Conservation (phyloP, 2,888 invertebrate species). For the Erynnis tages region DNA sequence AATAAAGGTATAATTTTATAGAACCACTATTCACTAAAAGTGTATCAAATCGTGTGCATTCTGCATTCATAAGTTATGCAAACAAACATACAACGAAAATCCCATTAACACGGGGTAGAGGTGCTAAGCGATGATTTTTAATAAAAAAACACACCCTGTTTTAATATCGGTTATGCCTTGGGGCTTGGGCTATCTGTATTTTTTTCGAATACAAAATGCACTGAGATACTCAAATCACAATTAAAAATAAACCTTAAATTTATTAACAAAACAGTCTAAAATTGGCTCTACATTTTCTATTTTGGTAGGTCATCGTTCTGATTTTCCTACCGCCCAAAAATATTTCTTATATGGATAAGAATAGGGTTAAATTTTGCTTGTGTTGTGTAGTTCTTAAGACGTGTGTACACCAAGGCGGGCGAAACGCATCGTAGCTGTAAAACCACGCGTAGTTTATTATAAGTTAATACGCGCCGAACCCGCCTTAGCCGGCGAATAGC, state of each 20-base stretch:
- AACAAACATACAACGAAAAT: constrained; percentile 38
- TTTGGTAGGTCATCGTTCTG: constrained; percentile 8
- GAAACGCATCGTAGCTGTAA: constrained; percentile 56
- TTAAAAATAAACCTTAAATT: constrained; percentile 27
- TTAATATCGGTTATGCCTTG: constrained; percentile 63
- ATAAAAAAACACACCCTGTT: constrained; percentile 62
- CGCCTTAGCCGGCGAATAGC: constrained; percentile 54
- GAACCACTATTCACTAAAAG: constrained; percentile 1
- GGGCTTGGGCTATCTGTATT: constrained; percentile 51
- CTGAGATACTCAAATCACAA: not conserved
- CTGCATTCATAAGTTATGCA: constrained; percentile 27
- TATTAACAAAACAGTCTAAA: not conserved
- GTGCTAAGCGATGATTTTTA: constrained; percentile 72
- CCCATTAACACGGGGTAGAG: constrained; percentile 39
- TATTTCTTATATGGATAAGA: fast-evolving
- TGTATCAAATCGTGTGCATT: constrained; percentile 5
- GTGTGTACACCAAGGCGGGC: constrained; percentile 28
- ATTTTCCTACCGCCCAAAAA: not conserved
- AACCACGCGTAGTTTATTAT: constrained; percentile 74
- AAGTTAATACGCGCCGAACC: constrained; percentile 69
- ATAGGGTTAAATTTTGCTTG: constrained; percentile 31
- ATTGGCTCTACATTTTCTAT: not conserved
- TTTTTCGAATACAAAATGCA: constrained; percentile 27
- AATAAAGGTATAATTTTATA: no score
- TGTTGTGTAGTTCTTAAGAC: constrained; percentile 36